These are phyloP conservation scores for Aproaerema taeniolella DNA, from an alignment of 2,888 invertebrate species.

Conservation along the genomic window DNA sequence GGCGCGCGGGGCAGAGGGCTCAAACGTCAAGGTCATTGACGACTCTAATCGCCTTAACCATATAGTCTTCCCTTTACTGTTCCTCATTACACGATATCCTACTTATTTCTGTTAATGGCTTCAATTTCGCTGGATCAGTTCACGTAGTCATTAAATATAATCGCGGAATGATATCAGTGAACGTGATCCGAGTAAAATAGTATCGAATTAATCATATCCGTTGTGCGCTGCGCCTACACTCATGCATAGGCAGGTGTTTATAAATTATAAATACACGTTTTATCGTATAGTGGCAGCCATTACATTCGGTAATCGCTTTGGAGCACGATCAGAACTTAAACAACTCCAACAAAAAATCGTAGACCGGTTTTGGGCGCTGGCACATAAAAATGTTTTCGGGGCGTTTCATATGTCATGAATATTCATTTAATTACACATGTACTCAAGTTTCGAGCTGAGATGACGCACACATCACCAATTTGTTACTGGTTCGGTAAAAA, in stretches of 20 bases:
- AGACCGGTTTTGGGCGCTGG: conserved; percentile 50
- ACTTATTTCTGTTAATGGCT: conserved; percentile 25
- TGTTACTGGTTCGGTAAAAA: conserved; percentile 41
- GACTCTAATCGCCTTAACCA: no score
- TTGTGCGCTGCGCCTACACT: conserved; percentile 39
- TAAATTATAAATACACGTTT: conserved; percentile 54
- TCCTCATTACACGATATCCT: conserved; percentile 14
- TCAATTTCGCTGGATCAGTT: conserved; percentile 26
- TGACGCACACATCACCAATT: conserved; percentile 50
- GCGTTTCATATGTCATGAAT: conserved; percentile 57
- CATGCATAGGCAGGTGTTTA: conserved; percentile 53
- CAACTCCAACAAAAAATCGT: conserved; percentile 52
- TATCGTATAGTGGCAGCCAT: conserved; percentile 46
- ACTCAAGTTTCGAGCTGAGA: conserved; percentile 39
- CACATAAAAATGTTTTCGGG: conserved; percentile 55
- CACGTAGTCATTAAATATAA: conserved; percentile 31
- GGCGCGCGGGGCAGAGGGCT: no score
- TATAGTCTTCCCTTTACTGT: conserved; percentile 17
- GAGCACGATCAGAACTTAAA: conserved; percentile 48
- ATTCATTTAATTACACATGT: conserved; percentile 57
- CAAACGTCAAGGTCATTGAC: no score
- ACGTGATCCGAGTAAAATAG: conserved; percentile 44
- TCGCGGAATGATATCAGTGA: conserved; percentile 33
- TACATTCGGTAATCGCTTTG: conserved; percentile 51
- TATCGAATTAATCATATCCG: conserved; percentile 53